Evolutionary conservation across 2,888 invertebrate genomes (phyloP), one percentile per base, ranked within the genome.

Genomic region (Epinotia bilunana): DNA sequence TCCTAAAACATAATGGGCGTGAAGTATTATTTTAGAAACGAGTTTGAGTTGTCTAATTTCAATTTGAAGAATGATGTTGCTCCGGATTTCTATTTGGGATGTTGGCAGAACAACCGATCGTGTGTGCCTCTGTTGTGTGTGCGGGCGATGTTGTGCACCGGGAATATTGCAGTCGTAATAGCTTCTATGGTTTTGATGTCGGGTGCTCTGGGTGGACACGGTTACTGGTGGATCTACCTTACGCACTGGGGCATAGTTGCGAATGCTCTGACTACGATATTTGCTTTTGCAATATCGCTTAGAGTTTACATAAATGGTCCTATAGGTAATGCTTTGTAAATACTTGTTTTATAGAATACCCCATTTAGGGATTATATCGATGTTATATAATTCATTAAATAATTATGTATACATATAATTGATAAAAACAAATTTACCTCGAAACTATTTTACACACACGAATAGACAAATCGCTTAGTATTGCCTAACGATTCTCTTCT

Each of bases 191-290:
- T 63, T 43, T 77, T 87, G 1, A 49, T 92, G 23, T 85, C 82
- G 3, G 49, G 73, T 1, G 23, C 23, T 9, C n/a, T 68, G 0
- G 64, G 81, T 4, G 28, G 68, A 0, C 76, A 84, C 0, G 82
- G 81, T 0, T 83, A 79, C 69, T 92, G 92, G 92, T 85, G 85
- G n/a, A 88, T 91, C 77, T 93, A 85, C 70, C 79, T 93, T 79
- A 93, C 93, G 13, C 91, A 92, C 76, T 93, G 93, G 93, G 93
- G 93, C 1, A 73, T 93, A 0, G 0, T 90, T 0, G 78, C 90
- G 1, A 91, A 89, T 57, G 84, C 89, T 6, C 73, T 86, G 0
- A 83, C 90, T 7, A 81, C 90, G 18, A 87, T 84, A 53, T 82
- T 89, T 28, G 91, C 86, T 5, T 84, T 87, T 28, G 78, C 78